phyloP scores from a whole-genome alignment of 2,797 vertebrate genomes.

The Cossypha niveicapilla region DNA sequence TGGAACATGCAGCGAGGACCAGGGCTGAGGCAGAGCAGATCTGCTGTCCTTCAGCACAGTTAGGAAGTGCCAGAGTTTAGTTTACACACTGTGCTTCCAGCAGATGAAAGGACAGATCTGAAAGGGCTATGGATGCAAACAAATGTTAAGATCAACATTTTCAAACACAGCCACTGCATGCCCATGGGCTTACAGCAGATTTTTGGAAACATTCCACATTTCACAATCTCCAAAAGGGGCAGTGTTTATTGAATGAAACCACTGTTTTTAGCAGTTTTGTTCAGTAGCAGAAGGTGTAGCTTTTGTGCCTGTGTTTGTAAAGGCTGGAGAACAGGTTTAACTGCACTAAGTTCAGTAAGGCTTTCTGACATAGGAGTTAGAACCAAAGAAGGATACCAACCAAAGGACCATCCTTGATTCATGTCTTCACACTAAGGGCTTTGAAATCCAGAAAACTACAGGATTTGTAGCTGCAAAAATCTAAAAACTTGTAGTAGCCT shows the following conservation, averaged over 20 bases:
- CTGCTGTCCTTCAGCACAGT: neutral
- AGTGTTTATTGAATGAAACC: neutral
- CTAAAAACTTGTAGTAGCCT: neutral
- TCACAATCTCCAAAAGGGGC: neutral
- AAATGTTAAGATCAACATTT: neutral
- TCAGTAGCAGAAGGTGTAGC: neutral
- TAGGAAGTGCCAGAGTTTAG: neutral
- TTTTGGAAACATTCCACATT: neutral
- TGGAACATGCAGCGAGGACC: rapidly evolving
- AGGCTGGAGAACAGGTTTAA: neutral
- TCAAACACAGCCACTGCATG: neutral
- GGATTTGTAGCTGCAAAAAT: neutral
- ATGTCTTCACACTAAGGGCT: neutral
- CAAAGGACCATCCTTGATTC: neutral
- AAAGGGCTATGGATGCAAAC: neutral
- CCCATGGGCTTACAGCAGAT: neutral
- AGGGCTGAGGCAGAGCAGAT: neutral
- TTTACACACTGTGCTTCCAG: neutral
- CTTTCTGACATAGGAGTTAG: neutral
- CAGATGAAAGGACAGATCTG: neutral
- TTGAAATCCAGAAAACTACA: neutral
- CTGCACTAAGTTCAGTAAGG: neutral
- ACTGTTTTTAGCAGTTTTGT: neutral
- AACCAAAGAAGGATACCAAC: neutral
- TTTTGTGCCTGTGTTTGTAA: neutral